Evolutionary conservation across 1,140 invertebrate genomes (phyloP).

Genomic region (Drosophila punjabiensis): DNA sequence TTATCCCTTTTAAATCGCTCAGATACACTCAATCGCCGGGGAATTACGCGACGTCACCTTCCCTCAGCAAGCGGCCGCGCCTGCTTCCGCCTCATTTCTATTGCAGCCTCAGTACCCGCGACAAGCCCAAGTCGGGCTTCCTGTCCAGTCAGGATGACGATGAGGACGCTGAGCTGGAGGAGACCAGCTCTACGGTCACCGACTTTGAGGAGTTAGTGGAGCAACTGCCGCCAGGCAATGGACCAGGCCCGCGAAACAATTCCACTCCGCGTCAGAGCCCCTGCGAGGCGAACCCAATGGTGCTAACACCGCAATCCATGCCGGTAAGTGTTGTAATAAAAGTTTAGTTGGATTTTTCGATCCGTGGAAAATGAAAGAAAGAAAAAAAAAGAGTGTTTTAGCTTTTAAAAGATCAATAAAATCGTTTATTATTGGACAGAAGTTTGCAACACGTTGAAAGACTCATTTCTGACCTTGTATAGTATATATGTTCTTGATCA

Average conservation of each 20-base stretch:
- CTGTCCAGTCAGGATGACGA: conserved; percentile 10
- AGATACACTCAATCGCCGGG: conserved; percentile 35
- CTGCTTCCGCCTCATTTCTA: conserved; percentile 57
- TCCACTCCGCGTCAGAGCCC: conserved; percentile 43
- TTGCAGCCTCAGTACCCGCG: conserved; percentile 47
- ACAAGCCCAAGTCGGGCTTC: conserved; percentile 14
- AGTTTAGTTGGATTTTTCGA: too few species aligned
- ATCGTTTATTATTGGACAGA: too few species aligned
- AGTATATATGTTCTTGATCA: too few species aligned
- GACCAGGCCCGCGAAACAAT: conserved; percentile 48
- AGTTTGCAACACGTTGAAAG: too few species aligned
- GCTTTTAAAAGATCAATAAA: too few species aligned
- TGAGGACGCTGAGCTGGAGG: conserved; percentile 18
- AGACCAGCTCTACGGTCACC: conserved; percentile 25
- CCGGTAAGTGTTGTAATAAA: conserved; percentile 51
- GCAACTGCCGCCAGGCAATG: background rate
- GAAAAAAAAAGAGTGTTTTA: too few species aligned
- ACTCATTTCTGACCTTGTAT: too few species aligned
- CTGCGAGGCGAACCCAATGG: background rate
- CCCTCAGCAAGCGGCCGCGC: conserved; percentile 54
- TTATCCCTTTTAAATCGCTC: too few species aligned
- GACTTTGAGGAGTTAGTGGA: conserved; percentile 31
- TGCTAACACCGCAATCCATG: conserved; percentile 59
- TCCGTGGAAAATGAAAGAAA: too few species aligned
- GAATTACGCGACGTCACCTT: conserved; percentile 20